Percentiles rank a stretch among this genome's conserved stretches.
Conservation (phyloP, 2,113 vertebrate genomes). For the Aramus guarauna region DNA sequence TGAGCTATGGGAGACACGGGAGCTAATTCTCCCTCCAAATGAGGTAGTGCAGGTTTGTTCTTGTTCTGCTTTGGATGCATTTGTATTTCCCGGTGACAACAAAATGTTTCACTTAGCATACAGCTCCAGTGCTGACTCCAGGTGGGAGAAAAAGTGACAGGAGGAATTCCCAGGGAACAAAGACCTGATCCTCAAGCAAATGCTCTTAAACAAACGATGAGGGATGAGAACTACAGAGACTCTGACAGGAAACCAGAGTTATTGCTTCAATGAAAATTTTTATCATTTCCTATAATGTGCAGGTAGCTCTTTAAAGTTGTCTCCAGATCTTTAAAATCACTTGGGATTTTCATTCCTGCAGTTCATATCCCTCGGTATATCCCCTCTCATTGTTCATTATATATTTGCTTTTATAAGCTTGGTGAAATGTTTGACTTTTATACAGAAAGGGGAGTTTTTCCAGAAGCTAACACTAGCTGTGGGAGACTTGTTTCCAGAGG, state of each 20-base stretch:
- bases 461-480: background rate
- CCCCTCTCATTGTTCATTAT: background rate
- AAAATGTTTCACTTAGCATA: slow-evolving; percentile 9
- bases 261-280: background rate
- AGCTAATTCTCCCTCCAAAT: slow-evolving; percentile 14
- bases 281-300: background rate
- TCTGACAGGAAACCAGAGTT: slow-evolving; percentile 1
- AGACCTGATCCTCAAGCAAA: background rate
- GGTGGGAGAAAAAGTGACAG: background rate
- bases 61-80: background rate
- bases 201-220: background rate
- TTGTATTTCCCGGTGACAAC: background rate
- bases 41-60: background rate
- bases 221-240: background rate
- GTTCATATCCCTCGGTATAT: background rate
- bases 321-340: background rate
- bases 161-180: background rate
- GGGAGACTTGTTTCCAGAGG: background rate
- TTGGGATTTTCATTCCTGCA: background rate
- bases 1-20: background rate
- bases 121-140: background rate
- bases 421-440: background rate
- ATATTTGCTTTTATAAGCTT: background rate
- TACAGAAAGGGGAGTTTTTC: background rate
- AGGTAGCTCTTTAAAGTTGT: background rate